Evolutionary conservation across 2,888 invertebrate genomes (phyloP), one percentile per base, ranked within the genome.

Genomic region (Eulithis prunata): DNA sequence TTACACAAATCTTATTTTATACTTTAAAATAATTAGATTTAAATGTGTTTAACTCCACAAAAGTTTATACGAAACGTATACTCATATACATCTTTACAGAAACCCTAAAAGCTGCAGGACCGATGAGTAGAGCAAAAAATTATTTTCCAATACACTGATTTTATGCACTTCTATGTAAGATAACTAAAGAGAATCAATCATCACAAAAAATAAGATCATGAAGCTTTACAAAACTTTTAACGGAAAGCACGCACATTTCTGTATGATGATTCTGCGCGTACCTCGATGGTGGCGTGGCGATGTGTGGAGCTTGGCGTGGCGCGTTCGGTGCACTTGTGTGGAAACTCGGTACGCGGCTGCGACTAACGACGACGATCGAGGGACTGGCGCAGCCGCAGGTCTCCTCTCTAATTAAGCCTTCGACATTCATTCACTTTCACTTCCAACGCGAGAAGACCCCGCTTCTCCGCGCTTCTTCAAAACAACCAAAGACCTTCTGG

Each of bases 391-490:
- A 83, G 82, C 81, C 87, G 83, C 86, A 80, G 82, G 83, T 83
- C 88, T 90, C 90, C 89, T 92, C 93, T 92, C 91, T 92, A 93
- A 93, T 92, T 93, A 93, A 93, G 91, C 87, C 90, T 91, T 88
- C 81, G 89, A 85, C 89, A 90, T 90, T 92, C 93, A 91, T 91
- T 92, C 90, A 92, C 93, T 93, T 93, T 93, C 93, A 93, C 93
- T 93, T 93, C 91, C 87, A 91, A 90, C 88, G 86, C 79, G 81
- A 87, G 88, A 90, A 85, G 90, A 89, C 81, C 86, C 83, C 81
- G 85, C 83, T 81, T 76, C 83, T 79, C 81, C 84, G 84, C 84
- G 82, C 86, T 85, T 85, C 85, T 83, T 82, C 80, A 79, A 79
- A 78, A 80, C 81, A 81, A 76, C 81, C 76, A 72, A 78, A 89